phyloP scores from a whole-genome alignment of 2,797 vertebrate genomes.

The Spinus olivaceus region DNA sequence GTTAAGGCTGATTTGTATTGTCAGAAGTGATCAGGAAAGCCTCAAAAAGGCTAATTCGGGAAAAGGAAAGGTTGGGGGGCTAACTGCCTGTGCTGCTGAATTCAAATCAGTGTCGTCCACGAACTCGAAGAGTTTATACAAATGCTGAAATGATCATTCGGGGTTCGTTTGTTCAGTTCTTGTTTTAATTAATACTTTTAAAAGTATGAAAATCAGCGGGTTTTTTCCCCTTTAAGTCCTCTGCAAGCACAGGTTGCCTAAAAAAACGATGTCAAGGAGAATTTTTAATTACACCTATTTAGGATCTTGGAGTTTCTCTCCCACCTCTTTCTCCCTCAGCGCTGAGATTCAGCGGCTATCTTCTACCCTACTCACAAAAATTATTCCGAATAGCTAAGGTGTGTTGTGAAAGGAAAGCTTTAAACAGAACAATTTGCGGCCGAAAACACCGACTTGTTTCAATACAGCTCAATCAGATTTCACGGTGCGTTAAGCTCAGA shows the following conservation, averaged over 20 bases:
- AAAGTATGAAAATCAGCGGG: not conserved
- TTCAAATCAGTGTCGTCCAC: too few species aligned
- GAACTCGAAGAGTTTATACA: not conserved
- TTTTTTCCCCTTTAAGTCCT: not conserved
- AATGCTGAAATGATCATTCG: not conserved
- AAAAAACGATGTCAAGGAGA: not conserved
- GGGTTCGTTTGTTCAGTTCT: not conserved
- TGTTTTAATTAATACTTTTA: not conserved
- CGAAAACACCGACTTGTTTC: not conserved
- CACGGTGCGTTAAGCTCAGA: constrained; percentile 46
- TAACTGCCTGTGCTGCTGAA: not conserved
- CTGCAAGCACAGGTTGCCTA: not conserved
- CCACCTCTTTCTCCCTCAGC: not conserved
- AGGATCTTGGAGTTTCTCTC: not conserved
- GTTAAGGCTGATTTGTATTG: not conserved
- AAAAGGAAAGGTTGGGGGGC: not conserved
- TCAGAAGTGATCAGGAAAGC: not conserved
- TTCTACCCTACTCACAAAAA: not conserved
- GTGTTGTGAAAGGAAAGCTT: not conserved
- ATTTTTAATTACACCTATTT: not conserved
- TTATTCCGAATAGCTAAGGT: not conserved
- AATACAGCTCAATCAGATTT: constrained; percentile 38
- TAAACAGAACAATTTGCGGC: not conserved
- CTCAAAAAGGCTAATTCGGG: not conserved
- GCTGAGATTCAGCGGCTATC: not conserved